Conservation (phyloP, 2,797 vertebrate species). For the Perodicticus potto region DNA sequence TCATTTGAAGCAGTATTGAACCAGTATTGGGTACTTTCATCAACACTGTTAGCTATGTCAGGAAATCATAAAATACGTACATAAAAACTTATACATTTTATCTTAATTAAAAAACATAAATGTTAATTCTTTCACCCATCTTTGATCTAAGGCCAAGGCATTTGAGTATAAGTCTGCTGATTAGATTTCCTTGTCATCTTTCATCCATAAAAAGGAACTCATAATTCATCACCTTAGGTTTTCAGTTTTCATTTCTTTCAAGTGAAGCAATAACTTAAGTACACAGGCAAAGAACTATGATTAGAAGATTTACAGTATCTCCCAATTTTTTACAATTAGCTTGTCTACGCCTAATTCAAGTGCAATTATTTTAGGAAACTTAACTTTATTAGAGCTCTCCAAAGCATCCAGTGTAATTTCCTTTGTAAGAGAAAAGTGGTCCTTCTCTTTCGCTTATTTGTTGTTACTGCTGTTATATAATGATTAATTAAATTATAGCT, state of each 20-base stretch:
- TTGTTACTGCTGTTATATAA: not conserved
- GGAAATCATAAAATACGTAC: slow-evolving; percentile 12
- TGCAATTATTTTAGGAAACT: not conserved
- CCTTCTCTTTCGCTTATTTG: not conserved
- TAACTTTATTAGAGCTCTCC: slow-evolving; percentile 15
- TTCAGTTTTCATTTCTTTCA: slow-evolving; percentile 61
- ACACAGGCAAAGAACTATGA: not conserved
- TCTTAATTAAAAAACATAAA: slow-evolving; percentile 33
- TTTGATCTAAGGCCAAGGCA: not conserved
- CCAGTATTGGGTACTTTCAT: not conserved
- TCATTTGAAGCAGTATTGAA: not conserved
- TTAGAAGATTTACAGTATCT: slow-evolving; percentile 12
- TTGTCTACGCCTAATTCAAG: not conserved
- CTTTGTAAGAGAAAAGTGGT: not conserved
- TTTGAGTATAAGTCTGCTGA: not conserved
- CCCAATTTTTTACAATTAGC: slow-evolving; percentile 2
- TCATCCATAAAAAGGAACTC: not conserved
- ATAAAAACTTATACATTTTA: not conserved
- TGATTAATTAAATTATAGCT: not conserved
- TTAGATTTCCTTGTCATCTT: slow-evolving; percentile 17
- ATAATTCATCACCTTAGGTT: slow-evolving; percentile 34
- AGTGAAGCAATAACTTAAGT: slow-evolving; percentile 20
- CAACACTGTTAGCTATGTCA: not conserved
- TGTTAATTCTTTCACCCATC: not conserved
- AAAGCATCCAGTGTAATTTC: not conserved